phyloP scores from a whole-genome alignment of 2,888 invertebrate species.

The Cataglyphis rosenhaueri region DNA sequence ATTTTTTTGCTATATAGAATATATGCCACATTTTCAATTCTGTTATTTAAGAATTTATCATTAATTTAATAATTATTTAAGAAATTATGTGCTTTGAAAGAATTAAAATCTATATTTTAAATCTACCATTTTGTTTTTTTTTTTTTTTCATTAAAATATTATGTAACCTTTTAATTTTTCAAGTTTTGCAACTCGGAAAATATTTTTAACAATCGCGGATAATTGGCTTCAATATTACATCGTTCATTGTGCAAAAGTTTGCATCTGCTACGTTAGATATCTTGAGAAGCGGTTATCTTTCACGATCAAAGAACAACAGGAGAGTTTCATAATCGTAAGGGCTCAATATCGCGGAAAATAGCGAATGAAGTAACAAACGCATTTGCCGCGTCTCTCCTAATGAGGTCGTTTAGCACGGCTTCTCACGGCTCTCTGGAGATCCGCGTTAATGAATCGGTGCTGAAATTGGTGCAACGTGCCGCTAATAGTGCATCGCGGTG shows the following conservation, averaged over 20 bases:
- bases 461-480: slow-evolving; percentile 72
- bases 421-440: slow-evolving; percentile 71
- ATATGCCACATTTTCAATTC: not conserved
- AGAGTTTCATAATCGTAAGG: slow-evolving; percentile 65
- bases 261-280: slow-evolving; percentile 63
- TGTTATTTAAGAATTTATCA: not conserved
- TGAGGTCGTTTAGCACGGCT: slow-evolving; percentile 75
- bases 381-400: slow-evolving; percentile 73
- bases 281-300: slow-evolving; percentile 63
- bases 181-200: not conserved
- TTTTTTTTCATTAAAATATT: not conserved
- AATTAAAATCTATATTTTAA: not conserved
- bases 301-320: slow-evolving; percentile 68
- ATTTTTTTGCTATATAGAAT: not conserved
- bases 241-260: slow-evolving; percentile 64
- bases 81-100: not conserved
- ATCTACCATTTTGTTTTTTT: not conserved
- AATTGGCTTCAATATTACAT: slow-evolving; percentile 63
- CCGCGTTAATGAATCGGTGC: slow-evolving; percentile 77
- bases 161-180: not conserved
- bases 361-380: slow-evolving; percentile 74
- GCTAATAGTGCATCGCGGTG: slow-evolving; percentile 64
- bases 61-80: slow-evolving; percentile 8
- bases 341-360: slow-evolving; percentile 70
- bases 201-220: slow-evolving; percentile 46